Base-by-base conservation (phyloP, 2,888 invertebrate species). In the Bruchidius siliquastri region DNA sequence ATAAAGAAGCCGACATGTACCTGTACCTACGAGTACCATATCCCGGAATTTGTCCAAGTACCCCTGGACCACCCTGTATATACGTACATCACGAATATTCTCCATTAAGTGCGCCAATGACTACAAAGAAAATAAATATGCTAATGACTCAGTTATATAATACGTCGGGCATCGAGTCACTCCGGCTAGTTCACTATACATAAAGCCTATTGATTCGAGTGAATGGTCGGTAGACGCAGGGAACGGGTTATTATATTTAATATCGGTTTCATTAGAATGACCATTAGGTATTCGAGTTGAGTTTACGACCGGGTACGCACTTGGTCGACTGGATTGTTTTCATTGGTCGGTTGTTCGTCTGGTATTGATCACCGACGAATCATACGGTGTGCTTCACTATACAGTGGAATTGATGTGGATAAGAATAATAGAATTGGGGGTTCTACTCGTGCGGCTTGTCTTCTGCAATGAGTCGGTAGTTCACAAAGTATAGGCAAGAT, bases 191-290 rank as follows among this genome's bases (percentile, higher is more conserved):
- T 4, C 49, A 49, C 49, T 13, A 49, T 13, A 49, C 49, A 49
- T 49, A 49, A 49, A 49, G 49, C 49, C 49, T 49, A 4, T 49
- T 49, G 49, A 49, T 49, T 49, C 49, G 49, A 49, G 49, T 13
- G 49, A 49, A 49, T 49, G 49, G 49, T 49, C 49, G 49, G 3
- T 13, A 18, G 49, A 69, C 69, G 69, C 3, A 26, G 22, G 20
- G 22, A 26, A 69, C 30, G 69, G 69, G 22, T 70, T 74, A 76
- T 74, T 71, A 69, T 26, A 69, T 72, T 76, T 72, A 75, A 76
- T 74, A 77, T 74, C 74, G 77, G 75, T 78, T 77, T 79, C 79
- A 79, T 79, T 79, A 79, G 72, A 68, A 30, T 74, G 73, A 71
- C 77, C 79, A 77, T 79, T 78, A 79, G 69, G 77, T 76, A 78